These are phyloP conservation scores for Ursus arctos DNA, from an alignment of 2,113 vertebrate genomes.

Conservation along the genomic window DNA sequence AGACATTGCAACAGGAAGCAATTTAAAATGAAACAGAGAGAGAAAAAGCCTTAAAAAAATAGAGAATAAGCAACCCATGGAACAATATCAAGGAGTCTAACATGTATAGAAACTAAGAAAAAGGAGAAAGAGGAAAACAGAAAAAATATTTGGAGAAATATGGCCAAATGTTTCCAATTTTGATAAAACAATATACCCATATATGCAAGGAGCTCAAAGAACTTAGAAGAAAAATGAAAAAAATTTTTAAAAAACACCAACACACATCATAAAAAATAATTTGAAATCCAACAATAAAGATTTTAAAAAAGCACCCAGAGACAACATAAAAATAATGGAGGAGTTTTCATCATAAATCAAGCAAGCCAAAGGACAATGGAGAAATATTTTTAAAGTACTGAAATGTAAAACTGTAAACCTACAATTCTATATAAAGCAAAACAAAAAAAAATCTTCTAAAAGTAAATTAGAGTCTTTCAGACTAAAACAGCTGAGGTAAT, in stretches of 20 bases:
- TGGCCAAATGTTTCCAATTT: not conserved
- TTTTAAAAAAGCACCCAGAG: not conserved
- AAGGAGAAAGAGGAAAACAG: not conserved
- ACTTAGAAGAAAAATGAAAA: not conserved
- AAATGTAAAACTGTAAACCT: slow-evolving; percentile 6
- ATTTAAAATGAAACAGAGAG: slow-evolving; percentile 28
- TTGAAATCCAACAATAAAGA: slow-evolving; percentile 36
- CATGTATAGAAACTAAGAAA: not conserved
- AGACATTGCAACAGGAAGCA: not conserved
- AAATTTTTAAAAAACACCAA: not conserved
- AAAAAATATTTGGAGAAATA: slow-evolving; percentile 7
- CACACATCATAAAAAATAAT: not conserved
- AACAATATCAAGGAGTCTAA: not conserved
- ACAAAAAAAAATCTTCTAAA: not conserved
- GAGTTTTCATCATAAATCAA: not conserved
- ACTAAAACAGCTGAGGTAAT: not conserved
- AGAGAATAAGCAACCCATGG: not conserved
- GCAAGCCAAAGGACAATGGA: not conserved
- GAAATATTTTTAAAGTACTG: not conserved
- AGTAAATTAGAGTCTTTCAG: slow-evolving; percentile 19
- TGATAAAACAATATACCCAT: not conserved
- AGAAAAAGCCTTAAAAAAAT: not conserved
- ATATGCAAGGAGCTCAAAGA: slow-evolving; percentile 23
- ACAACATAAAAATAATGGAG: not conserved
- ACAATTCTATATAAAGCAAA: not conserved